Percentiles rank a stretch among this genome's conserved stretches.
Evolutionary conservation across 2,797 vertebrate species (phyloP).

Genomic region (Arrhamphus sclerolepis): DNA sequence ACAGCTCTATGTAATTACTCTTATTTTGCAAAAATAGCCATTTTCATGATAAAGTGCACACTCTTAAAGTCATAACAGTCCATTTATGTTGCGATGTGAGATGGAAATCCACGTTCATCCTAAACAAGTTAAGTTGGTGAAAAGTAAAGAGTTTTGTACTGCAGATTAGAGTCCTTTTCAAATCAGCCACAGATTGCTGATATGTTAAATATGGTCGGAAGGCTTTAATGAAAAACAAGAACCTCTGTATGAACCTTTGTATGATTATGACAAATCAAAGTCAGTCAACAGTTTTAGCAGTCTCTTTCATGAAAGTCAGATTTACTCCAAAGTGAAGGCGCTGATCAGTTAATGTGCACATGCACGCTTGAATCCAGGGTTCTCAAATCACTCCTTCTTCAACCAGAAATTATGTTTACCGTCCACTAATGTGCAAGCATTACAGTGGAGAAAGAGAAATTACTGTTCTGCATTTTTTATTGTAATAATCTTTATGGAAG

Average conservation of each 20-base stretch:
- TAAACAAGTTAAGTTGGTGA: neutral
- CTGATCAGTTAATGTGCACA: too few relatives aligned
- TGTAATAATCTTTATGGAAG: too few relatives aligned
- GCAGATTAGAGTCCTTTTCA: constrained; percentile 12
- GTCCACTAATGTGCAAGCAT: too few relatives aligned
- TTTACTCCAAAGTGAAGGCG: too few relatives aligned
- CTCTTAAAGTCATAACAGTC: constrained; percentile 27
- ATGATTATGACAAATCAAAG: too few relatives aligned
- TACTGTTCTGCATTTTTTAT: too few relatives aligned
- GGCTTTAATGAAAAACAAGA: constrained; percentile 17
- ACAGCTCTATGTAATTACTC: constrained; percentile 23
- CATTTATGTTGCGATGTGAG: neutral
- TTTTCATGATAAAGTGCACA: constrained; percentile 17
- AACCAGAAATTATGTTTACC: too few relatives aligned
- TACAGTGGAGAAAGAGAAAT: too few relatives aligned
- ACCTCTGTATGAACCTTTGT: neutral
- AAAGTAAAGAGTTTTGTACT: constrained; percentile 8
- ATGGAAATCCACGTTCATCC: constrained; percentile 8
- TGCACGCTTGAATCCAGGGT: too few relatives aligned
- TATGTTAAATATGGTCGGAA: constrained; percentile 18
- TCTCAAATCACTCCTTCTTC: too few relatives aligned
- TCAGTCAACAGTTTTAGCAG: too few relatives aligned
- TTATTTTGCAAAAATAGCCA: constrained; percentile 27
- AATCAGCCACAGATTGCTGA: constrained; percentile 25
- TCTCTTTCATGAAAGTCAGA: too few relatives aligned